Evolutionary conservation across 2,888 invertebrate species (phyloP), one percentile per base, ranked within the genome.

Genomic region (Rhorus exstirpatorius): DNA sequence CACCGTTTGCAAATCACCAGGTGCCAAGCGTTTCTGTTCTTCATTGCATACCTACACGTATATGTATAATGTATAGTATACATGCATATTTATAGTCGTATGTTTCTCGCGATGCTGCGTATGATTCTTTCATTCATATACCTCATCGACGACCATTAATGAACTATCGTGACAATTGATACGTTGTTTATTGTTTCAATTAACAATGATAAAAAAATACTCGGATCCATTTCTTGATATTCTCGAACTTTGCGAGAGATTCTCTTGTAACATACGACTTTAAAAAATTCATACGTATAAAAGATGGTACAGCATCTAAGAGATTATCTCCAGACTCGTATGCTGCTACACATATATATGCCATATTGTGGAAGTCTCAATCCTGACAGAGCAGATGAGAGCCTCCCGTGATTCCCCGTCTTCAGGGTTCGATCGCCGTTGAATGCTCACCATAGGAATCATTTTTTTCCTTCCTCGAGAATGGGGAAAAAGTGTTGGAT

Each of bases 401-500:
- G 61, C n/a, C 44, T 31, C 35, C 8, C 19, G n/a, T 10, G 17
- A 72, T 55, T 38, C 35, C 35, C 21, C n/a, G 19, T 46, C 46
- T 24, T 6, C 49, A 26, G 38, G 38, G 24, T 70, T 70, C 70
- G 44, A 74, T 72, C 38, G 31, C 58, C 58, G 41, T 63, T 61
- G 72, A 76, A 81, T 78, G 44, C 63, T 46, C 46, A 35, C 55
- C 44, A 58, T 35, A 8, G 65, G 21, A 58, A 58, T 58, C 46
- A 24, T 24, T 26, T 65, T 76, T 58, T 61, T 58, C 63, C 31
- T 65, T 19, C 51, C 44, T 19, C 31, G 17, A 67, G 35, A 38
- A 38, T 72, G 60, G 41, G 41, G 24, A 58, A 60, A 58, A 80
- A 80, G 74, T 38, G 79, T 76, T 70, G 82, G 70, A 68, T 79